These are phyloP conservation scores for Turritopsis dohrnii DNA, from an alignment of 30 jellyfish, hydroid and myxozoan species.

Conservation along the genomic window DNA sequence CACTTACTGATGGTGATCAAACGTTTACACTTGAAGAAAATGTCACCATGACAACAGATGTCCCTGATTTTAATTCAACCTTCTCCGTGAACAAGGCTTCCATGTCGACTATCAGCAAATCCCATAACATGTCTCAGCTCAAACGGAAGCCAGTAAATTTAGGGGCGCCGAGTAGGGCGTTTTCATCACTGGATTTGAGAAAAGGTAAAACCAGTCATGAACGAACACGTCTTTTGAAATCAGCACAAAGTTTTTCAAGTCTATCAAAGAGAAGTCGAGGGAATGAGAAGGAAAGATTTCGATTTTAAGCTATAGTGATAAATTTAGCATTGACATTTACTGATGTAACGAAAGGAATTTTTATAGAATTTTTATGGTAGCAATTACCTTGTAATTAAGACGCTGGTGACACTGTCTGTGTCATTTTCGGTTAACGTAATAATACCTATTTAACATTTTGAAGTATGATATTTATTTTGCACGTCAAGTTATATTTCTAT, in stretches of 20 bases:
- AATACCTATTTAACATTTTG: background rate
- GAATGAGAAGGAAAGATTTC: background rate
- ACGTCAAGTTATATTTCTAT: background rate
- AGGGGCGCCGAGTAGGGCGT: constrained; percentile 13
- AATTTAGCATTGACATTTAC: too few species aligned
- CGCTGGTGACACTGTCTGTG: background rate
- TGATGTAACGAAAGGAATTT: background rate
- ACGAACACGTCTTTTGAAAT: background rate
- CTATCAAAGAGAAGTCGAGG: background rate
- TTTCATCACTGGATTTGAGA: background rate
- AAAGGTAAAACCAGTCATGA: constrained; percentile 4
- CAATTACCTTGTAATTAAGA: background rate
- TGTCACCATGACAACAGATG: background rate
- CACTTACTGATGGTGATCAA: background rate
- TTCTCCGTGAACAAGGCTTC: constrained; percentile 7
- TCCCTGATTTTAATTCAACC: background rate
- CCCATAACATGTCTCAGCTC: background rate
- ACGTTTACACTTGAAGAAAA: background rate
- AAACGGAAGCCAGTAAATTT: background rate
- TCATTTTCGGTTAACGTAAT: background rate
- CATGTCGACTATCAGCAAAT: background rate
- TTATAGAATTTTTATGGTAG: background rate
- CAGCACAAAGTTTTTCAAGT: background rate
- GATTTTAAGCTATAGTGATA: background rate
- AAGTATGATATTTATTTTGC: background rate